Conservation (phyloP, 2,797 vertebrate genomes). For the Hoplostethus atlanticus region DNA sequence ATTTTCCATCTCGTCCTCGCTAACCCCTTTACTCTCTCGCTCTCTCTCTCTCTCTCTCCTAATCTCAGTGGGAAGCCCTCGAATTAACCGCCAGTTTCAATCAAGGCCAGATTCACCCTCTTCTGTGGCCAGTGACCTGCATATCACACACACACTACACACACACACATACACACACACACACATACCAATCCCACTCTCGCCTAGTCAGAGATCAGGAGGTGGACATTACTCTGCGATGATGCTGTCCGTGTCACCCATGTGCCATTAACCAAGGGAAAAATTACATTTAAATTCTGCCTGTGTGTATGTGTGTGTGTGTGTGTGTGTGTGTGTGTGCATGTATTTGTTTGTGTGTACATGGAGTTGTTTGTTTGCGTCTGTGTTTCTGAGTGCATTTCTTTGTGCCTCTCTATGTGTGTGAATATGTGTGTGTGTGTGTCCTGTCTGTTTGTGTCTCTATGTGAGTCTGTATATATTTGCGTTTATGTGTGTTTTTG, state of each 20-base stretch:
- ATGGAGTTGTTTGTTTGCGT: too few species aligned
- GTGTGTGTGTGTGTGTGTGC: background rate
- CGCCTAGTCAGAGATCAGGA: conserved; percentile 58
- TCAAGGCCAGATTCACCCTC: conserved; percentile 78
- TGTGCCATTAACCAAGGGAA: conserved; percentile 57
- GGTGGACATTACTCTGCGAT: conserved; percentile 43
- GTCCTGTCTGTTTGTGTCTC: background rate
- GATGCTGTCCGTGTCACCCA: conserved; percentile 47
- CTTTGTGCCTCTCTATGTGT: background rate
- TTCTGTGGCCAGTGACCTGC: conserved; percentile 71
- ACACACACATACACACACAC: conserved; percentile 4
- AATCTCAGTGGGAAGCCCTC: conserved; percentile 76
- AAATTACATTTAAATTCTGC: conserved; percentile 62
- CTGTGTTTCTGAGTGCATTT: conserved; percentile 1
- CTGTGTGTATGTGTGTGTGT: conserved; percentile 15
- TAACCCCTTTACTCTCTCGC: conserved; percentile 50
- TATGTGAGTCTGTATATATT: background rate
- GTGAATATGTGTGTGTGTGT: background rate
- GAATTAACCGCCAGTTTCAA: conserved; percentile 83
- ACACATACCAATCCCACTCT: conserved; percentile 38
- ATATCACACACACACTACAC: conserved; percentile 45
- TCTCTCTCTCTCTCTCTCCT: conserved; percentile 38
- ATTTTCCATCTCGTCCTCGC: conserved; percentile 18
- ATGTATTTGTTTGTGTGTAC: too few species aligned
- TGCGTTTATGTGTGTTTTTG: conserved; percentile 5